Base-by-base conservation (phyloP, 2,888 invertebrate species). In the Sphecodes monilicornis region DNA sequence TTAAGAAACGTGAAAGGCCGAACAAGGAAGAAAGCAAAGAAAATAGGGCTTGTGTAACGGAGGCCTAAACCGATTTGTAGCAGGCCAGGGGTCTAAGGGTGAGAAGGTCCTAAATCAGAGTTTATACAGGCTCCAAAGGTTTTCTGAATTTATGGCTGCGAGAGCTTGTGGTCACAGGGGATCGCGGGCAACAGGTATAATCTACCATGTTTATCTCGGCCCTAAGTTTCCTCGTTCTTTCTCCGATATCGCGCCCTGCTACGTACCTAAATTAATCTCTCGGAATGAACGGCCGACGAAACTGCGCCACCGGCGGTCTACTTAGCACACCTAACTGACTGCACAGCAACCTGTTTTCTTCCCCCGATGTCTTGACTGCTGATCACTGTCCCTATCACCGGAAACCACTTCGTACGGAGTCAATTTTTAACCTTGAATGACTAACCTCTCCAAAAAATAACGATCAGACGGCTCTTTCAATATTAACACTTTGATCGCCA, bases 111-210 rank as follows among this genome's bases (percentile, higher is more conserved):
- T 84, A 88, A 89, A 89, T 88, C 84, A 88, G 78, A 85, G 84
- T 79, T 86, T 89, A 87, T 82, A 83, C 85, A 79, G 76, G 82
- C 81, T 84, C 83, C 79, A 80, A 85, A 86, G 86, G 83, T 87
- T 84, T 85, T 87, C 82, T 76, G 78, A 87, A 89, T 90, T 89
- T 89, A 90, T 87, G 86, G 80, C 73, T 76, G 71, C 29, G 54
- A 82, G 80, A 74, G 76, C 26, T 60, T 46, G 74, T 46, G 84
- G 80, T 80, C 83, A 80, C 78, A 74, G 82, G 80, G 85, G 85
- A 86, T 82, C 78, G 41, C 57, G 41, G 82, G 87, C 87, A 87
- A 87, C 87, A 87, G 87, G 87, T 87, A 86, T 86, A 87, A 87
- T 87, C 87, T 86, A 77, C 77, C 81, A 76, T 87, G 86, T 85